Evolutionary conservation across 2,797 vertebrate genomes (phyloP).

Genomic region (Crocodylus rhombifer): DNA sequence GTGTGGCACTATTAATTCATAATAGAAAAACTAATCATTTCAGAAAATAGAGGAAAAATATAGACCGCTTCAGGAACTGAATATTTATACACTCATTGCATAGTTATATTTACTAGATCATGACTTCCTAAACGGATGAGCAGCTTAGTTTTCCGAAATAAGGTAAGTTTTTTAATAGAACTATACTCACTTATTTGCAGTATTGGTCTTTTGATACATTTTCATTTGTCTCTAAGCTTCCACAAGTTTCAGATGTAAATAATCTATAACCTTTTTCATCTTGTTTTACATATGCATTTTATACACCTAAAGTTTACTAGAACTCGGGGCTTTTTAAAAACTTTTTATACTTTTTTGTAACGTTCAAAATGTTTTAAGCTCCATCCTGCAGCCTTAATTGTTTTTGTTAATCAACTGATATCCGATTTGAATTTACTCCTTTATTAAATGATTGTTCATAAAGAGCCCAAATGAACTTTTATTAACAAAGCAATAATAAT

Average conservation of each 20-base stretch:
- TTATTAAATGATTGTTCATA: too few relatives aligned
- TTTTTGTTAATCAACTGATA: too few relatives aligned
- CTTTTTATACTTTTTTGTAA: neutral
- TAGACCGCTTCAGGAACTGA: constrained; percentile 70
- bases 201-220: neutral
- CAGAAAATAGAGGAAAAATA: constrained; percentile 59
- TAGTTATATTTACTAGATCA: constrained; percentile 61
- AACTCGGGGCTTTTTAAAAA: too few relatives aligned
- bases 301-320: too few relatives aligned
- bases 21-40: constrained; percentile 47
- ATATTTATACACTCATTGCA: constrained; percentile 38
- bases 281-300: too few relatives aligned
- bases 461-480: too few relatives aligned
- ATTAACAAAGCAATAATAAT: too few relatives aligned
- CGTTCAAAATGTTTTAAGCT: neutral
- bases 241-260: constrained; percentile 33
- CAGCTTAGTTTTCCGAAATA: neutral
- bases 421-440: too few relatives aligned
- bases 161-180: neutral
- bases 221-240: constrained; percentile 51
- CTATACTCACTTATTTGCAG: neutral
- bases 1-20: constrained; percentile 23
- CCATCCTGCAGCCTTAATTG: neutral
- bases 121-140: constrained; percentile 45
- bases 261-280: neutral